Conservation (phyloP, 2,888 invertebrate genomes). For the Brassicogethes aeneus region DNA sequence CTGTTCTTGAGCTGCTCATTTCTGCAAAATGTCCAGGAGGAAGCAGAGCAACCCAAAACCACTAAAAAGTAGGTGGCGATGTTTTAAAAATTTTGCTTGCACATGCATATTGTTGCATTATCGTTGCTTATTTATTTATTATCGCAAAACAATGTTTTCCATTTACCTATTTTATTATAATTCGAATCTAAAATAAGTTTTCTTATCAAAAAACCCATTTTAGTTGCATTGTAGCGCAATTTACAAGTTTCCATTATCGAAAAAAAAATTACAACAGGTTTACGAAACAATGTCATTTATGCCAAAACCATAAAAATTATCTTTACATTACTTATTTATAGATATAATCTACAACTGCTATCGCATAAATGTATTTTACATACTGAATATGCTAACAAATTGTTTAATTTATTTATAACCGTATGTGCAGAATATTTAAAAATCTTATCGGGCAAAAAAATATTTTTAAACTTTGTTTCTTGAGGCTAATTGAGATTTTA, state of each 20-base stretch:
- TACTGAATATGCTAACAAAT: slow-evolving; percentile 1
- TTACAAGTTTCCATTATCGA: background rate
- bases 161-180: background rate
- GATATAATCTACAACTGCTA: slow-evolving; percentile 1
- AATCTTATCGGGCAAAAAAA: background rate
- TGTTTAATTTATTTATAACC: background rate
- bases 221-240: background rate
- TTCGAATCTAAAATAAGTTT: background rate
- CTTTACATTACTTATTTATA: slow-evolving; percentile 2
- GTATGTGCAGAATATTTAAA: background rate
- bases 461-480: too few relatives aligned
- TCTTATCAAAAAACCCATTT: too few relatives aligned
- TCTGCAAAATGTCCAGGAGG: slow-evolving; percentile 72
- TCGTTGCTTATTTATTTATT: too few relatives aligned
- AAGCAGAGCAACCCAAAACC: slow-evolving; percentile 96
- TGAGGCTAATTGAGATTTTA: too few relatives aligned
- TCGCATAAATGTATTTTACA: slow-evolving; percentile 1
- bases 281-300: background rate
- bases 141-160: too few relatives aligned
- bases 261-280: background rate
- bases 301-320: slow-evolving; percentile 2
- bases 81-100: too few relatives aligned
- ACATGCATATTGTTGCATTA: too few relatives aligned
- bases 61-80: slow-evolving; percentile 74
- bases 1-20: slow-evolving; percentile 6